Percentiles rank a stretch among this genome's conserved stretches.
Evolutionary conservation across 2,113 vertebrate genomes (phyloP).

Genomic region (Jaculus jaculus): DNA sequence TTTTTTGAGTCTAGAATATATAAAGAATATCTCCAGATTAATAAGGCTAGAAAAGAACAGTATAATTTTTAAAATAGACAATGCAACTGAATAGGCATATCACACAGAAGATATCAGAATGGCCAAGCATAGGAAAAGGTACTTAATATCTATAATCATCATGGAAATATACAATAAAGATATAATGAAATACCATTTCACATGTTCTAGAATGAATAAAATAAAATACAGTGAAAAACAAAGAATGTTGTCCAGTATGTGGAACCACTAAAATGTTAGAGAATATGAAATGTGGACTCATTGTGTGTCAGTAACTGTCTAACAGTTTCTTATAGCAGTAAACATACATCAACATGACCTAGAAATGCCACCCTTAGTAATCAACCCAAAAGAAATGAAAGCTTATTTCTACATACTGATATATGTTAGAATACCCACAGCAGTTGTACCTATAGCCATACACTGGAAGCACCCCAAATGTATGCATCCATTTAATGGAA

Average conservation of each 20-base stretch:
- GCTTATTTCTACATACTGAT: neutral
- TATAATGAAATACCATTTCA: neutral
- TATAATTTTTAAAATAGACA: neutral
- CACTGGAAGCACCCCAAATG: neutral
- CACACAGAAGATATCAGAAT: neutral
- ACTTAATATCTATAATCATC: no score
- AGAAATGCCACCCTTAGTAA: neutral
- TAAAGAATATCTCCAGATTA: slow-evolving; percentile 29
- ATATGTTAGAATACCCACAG: neutral
- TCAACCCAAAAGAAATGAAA: slow-evolving; percentile 7
- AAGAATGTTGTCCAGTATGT: neutral
- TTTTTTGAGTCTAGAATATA: neutral
- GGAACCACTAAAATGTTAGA: neutral
- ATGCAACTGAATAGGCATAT: neutral
- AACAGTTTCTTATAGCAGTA: neutral
- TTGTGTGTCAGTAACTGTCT: neutral
- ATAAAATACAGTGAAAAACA: neutral
- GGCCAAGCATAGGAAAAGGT: neutral
- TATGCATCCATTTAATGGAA: neutral
- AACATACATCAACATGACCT: neutral
- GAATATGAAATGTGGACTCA: neutral
- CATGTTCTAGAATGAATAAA: neutral
- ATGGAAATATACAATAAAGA: neutral
- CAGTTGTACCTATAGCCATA: neutral
- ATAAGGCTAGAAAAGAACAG: neutral